phyloP scores from a whole-genome alignment of 2,113 vertebrate genomes.

The Hippocampus comes region DNA sequence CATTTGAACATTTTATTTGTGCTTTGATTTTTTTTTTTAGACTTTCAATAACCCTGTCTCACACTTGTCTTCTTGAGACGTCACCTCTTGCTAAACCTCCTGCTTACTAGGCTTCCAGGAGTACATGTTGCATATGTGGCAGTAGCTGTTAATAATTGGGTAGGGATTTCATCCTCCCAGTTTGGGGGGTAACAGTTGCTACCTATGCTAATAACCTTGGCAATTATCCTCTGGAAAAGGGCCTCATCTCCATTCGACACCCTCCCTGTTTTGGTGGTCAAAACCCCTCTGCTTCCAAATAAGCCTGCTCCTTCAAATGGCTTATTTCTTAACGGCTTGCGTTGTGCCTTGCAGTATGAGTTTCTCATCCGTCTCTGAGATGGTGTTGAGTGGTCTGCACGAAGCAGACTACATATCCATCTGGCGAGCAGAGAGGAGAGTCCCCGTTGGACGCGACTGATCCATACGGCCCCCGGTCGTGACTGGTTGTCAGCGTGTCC shows the following conservation, averaged over 20 bases:
- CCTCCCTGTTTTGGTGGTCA: conserved; percentile 4
- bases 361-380: conserved; percentile 23
- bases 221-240: conserved; percentile 69
- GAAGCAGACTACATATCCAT: conserved; percentile 33
- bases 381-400: conserved; percentile 13
- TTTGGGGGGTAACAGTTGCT: conserved; percentile 56
- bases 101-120: conserved; percentile 53
- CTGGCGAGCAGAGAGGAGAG: conserved; percentile 36
- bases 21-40: too few relatives aligned
- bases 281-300: conserved; percentile 20
- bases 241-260: conserved; percentile 57
- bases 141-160: conserved; percentile 70
- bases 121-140: conserved; percentile 39
- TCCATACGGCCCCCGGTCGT: conserved; percentile 19
- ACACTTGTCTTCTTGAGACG: conserved; percentile 18
- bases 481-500: conserved; percentile 47
- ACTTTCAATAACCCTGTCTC: not conserved
- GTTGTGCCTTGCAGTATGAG: conserved; percentile 23
- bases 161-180: conserved; percentile 65
- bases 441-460: conserved; percentile 27
- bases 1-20: too few relatives aligned
- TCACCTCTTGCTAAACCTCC: conserved; percentile 39
- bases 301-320: conserved; percentile 14
- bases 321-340: conserved; percentile 18
- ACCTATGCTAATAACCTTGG: conserved; percentile 71